Evolutionary conservation across 2,113 vertebrate species (phyloP), one percentile per base, ranked within the genome.

Genomic region (Odocoileus hemionus): DNA sequence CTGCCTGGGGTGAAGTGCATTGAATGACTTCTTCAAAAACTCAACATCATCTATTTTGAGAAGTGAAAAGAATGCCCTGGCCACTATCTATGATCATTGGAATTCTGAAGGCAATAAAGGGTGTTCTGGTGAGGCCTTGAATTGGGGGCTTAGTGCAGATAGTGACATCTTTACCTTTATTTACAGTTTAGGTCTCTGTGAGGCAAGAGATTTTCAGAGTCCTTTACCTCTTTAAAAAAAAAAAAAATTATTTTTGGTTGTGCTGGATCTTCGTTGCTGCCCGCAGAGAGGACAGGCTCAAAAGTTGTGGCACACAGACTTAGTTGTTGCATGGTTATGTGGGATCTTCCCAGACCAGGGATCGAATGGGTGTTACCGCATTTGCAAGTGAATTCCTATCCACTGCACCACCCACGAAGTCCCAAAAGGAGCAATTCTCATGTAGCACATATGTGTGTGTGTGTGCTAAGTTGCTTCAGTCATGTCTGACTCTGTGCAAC

Each of bases 301-400:
- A 39, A 39, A 74, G 67, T 39, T 39, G 21, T 39, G 67, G 67
- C 36, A 39, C 67, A 74, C 11, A 39, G 2, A 39, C 21, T 74
- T 25, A 25, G 36, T 36, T 36, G 64, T 11, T 36, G 17, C 8
- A 21, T 67, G 33, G 17, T 67, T 67, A 11, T 36, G 17, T n/a
- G 33, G 16, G 2, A 67, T n/a, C 64, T 67, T 67, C 64, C 17
- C 64, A 67, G 33, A 36, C 8, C 64, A 21, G 33, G 17, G 64
- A 21, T 36, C 0, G 0, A 67, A 36, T 0, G 0, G 17, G 33
- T 36, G 64, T 36, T 36, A 9, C n/a, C 2, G 17, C 33, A 11
- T 36, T 21, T 17, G 64, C 33, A 36, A 17, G 64, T 36, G 64
- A 17, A 67, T 67, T 67, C 17, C 8, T 36, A 67, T 36, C 33